phyloP scores from a whole-genome alignment of 1,140 invertebrate genomes.

The Medauroidea extradentata region DNA sequence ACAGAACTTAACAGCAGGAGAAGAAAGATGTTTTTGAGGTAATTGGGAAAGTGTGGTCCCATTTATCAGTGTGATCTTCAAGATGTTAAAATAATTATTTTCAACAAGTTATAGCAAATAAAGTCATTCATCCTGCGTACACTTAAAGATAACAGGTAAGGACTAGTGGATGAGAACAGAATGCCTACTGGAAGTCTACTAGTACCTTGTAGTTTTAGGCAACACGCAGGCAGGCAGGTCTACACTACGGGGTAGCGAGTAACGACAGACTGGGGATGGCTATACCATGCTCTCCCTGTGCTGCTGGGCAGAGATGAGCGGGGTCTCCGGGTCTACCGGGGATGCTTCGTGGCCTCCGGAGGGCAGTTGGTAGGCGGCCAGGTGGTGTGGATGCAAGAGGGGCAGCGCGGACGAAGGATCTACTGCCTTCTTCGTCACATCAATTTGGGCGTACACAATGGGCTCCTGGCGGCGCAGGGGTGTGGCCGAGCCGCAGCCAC shows the following conservation, averaged over 20 bases:
- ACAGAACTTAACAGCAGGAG: too few species aligned
- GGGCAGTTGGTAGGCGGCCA: constrained; percentile 12
- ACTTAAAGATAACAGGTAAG: too few species aligned
- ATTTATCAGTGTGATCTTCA: too few species aligned
- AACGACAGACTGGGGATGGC: neutral
- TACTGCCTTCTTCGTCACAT: constrained; percentile 33
- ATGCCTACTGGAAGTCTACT: too few species aligned
- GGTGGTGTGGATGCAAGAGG: constrained; percentile 30
- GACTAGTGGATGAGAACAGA: too few species aligned
- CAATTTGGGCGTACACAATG: constrained; percentile 58
- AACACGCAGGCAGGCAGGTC: too few species aligned
- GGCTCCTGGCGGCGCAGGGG: constrained; percentile 49
- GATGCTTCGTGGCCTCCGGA: constrained; percentile 16
- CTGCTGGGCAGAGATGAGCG: constrained; percentile 16
- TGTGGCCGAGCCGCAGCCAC: constrained; percentile 42
- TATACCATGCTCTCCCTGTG: constrained; percentile 34
- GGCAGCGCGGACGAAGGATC: constrained; percentile 10
- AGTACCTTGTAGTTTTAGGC: too few species aligned
- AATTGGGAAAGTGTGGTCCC: too few species aligned
- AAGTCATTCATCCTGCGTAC: too few species aligned
- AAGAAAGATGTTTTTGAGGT: too few species aligned
- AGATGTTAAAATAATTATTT: too few species aligned
- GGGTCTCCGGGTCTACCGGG: constrained; percentile 18
- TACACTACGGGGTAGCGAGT: neutral
- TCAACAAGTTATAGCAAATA: too few species aligned